Evolutionary conservation across 2,797 vertebrate genomes (phyloP).

Genomic region (Trachops cirrhosus): DNA sequence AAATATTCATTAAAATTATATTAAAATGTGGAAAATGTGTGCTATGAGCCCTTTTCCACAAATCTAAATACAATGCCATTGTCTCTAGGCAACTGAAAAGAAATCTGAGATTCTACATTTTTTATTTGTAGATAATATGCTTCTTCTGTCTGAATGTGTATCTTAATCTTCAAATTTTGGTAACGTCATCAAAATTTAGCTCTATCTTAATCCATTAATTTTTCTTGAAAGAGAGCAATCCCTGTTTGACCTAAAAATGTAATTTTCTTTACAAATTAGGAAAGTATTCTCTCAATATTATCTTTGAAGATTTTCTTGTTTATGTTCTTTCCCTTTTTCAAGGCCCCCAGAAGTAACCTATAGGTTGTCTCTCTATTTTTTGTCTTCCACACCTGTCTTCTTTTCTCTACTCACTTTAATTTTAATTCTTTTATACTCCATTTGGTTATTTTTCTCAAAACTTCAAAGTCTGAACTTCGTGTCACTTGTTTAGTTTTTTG

Average conservation of each 20-base stretch:
- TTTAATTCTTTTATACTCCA: neutral
- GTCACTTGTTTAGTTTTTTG: neutral
- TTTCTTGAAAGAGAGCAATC: neutral
- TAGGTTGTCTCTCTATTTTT: neutral
- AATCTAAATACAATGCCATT: neutral
- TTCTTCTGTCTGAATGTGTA: neutral
- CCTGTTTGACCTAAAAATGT: neutral
- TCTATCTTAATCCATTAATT: neutral
- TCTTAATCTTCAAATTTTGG: neutral
- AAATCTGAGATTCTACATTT: neutral
- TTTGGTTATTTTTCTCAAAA: neutral
- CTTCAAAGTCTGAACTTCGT: neutral
- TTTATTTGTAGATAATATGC: neutral
- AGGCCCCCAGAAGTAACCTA: neutral
- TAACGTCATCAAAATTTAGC: neutral
- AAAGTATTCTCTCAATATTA: neutral
- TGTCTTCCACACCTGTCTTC: neutral
- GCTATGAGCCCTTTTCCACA: accelerated
- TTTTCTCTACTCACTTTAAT: neutral
- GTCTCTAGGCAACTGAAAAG: neutral
- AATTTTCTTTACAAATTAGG: neutral
- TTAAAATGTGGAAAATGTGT: neutral
- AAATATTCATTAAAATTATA: neutral
- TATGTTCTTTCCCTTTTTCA: neutral
- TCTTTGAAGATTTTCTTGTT: neutral